Evolutionary conservation across 2,113 vertebrate genomes (phyloP).

Genomic region (Dermatemys mawii): DNA sequence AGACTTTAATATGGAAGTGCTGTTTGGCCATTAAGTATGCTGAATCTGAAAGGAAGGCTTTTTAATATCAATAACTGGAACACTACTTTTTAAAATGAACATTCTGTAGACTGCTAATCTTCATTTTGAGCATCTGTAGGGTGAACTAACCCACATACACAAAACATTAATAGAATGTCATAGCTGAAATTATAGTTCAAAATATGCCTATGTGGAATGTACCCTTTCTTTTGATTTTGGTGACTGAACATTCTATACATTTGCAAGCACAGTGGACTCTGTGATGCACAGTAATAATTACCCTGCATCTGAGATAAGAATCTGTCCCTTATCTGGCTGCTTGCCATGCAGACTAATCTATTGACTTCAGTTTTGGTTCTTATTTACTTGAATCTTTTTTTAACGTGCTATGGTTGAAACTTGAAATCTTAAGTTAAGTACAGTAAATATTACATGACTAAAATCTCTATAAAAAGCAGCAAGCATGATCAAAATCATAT

Average conservation of each 20-base stretch:
- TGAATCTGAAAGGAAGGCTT: neutral
- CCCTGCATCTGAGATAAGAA: neutral
- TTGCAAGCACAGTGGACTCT: neutral
- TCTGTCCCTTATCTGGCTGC: neutral
- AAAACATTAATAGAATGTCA: neutral
- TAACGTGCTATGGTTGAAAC: neutral
- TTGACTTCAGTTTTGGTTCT: neutral
- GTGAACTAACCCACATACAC: neutral
- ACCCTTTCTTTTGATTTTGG: neutral
- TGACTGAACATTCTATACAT: accelerated
- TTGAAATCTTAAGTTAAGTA: neutral
- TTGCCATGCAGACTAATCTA: neutral
- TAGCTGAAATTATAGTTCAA: no score
- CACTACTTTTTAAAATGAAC: neutral
- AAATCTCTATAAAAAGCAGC: neutral
- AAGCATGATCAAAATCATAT: neutral
- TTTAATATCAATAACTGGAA: accelerated
- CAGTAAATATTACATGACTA: neutral
- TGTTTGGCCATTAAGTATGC: neutral
- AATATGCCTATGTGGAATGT: neutral
- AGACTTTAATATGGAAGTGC: neutral
- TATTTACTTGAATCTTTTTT: neutral
- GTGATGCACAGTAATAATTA: neutral
- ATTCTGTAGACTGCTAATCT: neutral
- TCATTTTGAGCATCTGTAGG: neutral